These are phyloP conservation scores for Himalopsyche anomala DNA, from an alignment of 2,888 invertebrate genomes.

Conservation along the genomic window DNA sequence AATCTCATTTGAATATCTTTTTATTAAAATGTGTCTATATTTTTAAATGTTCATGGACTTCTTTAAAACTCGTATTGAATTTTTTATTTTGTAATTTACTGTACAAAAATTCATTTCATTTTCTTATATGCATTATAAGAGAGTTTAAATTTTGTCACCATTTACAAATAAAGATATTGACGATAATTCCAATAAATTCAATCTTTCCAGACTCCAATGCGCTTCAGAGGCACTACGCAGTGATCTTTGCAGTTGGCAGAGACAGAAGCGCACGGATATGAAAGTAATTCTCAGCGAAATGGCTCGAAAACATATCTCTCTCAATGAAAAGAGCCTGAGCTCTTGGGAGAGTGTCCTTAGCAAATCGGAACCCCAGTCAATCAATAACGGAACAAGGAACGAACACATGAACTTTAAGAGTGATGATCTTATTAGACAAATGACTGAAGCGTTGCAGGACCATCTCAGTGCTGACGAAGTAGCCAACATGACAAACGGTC, in stretches of 20 bases:
- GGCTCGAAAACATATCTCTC: constrained; percentile 81
- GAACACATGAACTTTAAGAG: neutral
- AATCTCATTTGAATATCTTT: too few relatives aligned
- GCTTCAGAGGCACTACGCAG: constrained; percentile 83
- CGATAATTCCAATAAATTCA: neutral
- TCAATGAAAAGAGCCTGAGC: constrained; percentile 78
- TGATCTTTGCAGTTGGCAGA: constrained; percentile 82
- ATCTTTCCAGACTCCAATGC: constrained; percentile 74
- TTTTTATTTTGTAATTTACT: too few relatives aligned
- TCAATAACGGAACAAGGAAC: neutral
- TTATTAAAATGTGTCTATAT: too few relatives aligned
- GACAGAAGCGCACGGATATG: constrained; percentile 80
- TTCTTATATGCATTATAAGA: too few relatives aligned
- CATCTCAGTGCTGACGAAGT: constrained; percentile 3
- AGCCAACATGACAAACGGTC: constrained; percentile 18
- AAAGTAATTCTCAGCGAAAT: constrained; percentile 79
- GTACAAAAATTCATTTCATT: too few relatives aligned
- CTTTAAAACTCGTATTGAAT: too few relatives aligned
- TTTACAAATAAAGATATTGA: too few relatives aligned
- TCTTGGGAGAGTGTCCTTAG: constrained; percentile 76
- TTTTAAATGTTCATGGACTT: too few relatives aligned
- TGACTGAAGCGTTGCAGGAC: constrained; percentile 25
- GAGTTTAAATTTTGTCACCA: too few relatives aligned
- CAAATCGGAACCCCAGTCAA: neutral
- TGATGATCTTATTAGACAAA: constrained; percentile 12